Evolutionary conservation across 2,113 vertebrate genomes (phyloP), one percentile per base, ranked within the genome.

Genomic region (Caretta caretta): DNA sequence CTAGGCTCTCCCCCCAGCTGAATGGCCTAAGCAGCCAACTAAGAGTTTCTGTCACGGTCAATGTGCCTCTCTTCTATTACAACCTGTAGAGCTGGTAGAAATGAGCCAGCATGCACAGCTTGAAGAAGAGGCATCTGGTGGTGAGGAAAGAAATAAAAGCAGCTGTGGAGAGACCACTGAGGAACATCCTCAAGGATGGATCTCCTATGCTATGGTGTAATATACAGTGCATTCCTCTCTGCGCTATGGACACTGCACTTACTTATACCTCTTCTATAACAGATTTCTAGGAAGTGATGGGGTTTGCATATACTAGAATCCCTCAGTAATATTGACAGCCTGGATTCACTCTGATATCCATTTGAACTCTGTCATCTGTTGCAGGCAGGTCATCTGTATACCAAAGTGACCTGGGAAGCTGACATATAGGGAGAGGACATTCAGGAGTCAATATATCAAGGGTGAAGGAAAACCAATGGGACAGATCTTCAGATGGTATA

Each of bases 1-100:
- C 16, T 10, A 81, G 89, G 92, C 83, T 95, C 92, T 93, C 96
- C 96, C 96, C 97, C 94, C 95, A 97, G 97, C 96, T 95, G 93
- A 95, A 97, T 93, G 94, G 48, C 95, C 94, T 91, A 59, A 72
- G 72, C 80, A 96, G 89, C 56, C 94, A 94, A 87, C 83, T 97
- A 84, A 83, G 80, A 96, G 88, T 38, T 97, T 88, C 90, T 96
- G 88, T 83, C 89, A 96, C 31, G 93, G 83, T 88, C 79, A 94
- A 88, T 89, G 72, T 82, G 78, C 17, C 89, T 90, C 53, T 19
- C 59, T 59, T 86, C 75, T 31, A 31, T 83, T 95, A 89, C 80
- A 88, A 87, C 93, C 93, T 56, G 69, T 1, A 27, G 69, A 84
- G 65, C 0, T 17, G 84, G 79, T 76, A 86, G 48, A 94, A 95